Conservation (phyloP, 2,113 vertebrate species). For the Etia nguti region DNA sequence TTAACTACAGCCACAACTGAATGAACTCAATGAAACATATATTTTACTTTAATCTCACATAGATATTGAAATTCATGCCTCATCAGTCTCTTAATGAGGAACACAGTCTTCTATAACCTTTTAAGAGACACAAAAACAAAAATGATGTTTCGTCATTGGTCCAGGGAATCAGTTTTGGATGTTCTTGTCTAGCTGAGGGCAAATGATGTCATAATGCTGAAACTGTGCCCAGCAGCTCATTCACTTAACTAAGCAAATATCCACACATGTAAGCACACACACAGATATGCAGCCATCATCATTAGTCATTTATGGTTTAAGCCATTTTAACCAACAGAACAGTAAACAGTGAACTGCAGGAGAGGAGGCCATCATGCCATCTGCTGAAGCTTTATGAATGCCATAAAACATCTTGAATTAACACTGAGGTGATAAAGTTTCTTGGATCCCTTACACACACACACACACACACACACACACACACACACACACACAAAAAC, state of each 20-base stretch:
- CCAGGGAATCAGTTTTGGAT: neutral
- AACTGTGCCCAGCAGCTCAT: slow-evolving; percentile 11
- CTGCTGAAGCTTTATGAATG: neutral
- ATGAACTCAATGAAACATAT: neutral
- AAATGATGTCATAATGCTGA: slow-evolving; percentile 36
- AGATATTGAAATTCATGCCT: neutral
- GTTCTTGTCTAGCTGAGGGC: neutral
- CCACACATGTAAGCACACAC: neutral
- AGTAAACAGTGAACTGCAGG: neutral
- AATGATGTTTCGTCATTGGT: neutral
- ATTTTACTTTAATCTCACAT: neutral
- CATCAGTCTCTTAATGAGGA: neutral
- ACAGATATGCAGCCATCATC: neutral
- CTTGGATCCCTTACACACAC: neutral
- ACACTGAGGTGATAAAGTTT: neutral
- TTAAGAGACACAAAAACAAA: neutral
- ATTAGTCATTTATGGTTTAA: slow-evolving; percentile 1
- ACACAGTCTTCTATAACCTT: neutral
- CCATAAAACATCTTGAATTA: slow-evolving; percentile 20
- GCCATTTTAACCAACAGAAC: neutral
- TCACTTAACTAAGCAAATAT: slow-evolving; percentile 15
- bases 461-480: neutral
- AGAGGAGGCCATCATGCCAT: neutral
- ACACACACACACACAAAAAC: neutral
- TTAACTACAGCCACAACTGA: neutral